phyloP scores from a whole-genome alignment of 2,113 vertebrate genomes.

The Pseudorectes ferrugineus region DNA sequence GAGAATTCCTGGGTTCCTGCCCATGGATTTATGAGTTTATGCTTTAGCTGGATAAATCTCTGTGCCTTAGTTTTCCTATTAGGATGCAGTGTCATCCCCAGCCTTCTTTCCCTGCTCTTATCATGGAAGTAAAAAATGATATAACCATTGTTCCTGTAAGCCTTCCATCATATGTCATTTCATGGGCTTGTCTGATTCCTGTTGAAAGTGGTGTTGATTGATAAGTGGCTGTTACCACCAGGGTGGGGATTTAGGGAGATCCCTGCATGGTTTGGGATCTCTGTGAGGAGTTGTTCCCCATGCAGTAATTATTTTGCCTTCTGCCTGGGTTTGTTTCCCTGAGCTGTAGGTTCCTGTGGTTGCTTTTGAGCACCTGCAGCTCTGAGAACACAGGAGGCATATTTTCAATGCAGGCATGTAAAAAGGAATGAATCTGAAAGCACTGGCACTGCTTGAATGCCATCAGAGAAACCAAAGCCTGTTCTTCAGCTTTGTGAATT shows the following conservation, averaged over 20 bases:
- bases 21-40: not conserved
- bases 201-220: not conserved
- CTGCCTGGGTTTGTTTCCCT: not conserved
- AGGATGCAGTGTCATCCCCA: not conserved
- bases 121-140: not conserved
- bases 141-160: not conserved
- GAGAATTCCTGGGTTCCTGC: conserved; percentile 23
- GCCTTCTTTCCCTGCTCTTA: not conserved
- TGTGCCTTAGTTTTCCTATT: not conserved
- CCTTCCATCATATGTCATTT: fast-evolving
- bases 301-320: not conserved
- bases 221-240: not conserved
- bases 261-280: not conserved
- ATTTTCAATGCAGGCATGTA: not conserved
- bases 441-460: not conserved
- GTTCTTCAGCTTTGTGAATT: not conserved
- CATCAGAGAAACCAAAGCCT: not conserved
- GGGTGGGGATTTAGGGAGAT: not conserved
- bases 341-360: not conserved
- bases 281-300: not conserved
- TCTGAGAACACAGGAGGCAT: not conserved
- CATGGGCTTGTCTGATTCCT: not conserved
- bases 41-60: not conserved
- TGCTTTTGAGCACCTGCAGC: not conserved
- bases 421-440: not conserved